Percentiles rank a stretch among this genome's conserved stretches.
These are phyloP conservation scores for Cyclina sinensis DNA, from an alignment of 1,140 invertebrate species.

Conservation along the genomic window DNA sequence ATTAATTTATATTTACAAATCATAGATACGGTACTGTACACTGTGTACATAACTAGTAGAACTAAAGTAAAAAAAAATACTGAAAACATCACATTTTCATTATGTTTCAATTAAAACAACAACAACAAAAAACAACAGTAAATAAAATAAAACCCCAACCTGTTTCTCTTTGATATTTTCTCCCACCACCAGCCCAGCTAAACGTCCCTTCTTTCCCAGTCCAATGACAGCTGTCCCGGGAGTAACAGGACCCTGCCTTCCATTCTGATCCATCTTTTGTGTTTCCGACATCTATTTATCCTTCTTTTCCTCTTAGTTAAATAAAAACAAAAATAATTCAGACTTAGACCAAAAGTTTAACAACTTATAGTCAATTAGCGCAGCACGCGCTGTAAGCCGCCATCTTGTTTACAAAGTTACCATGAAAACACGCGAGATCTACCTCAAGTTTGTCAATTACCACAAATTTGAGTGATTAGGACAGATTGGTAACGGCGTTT, in stretches of 20 bases:
- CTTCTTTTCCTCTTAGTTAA: no score
- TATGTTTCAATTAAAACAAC: no score
- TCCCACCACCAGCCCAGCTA: conserved; percentile 79
- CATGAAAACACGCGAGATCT: conserved; percentile 34
- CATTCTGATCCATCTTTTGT: background rate
- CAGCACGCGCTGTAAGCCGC: background rate
- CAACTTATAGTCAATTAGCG: background rate
- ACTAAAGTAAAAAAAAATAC: no score
- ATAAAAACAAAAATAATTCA: background rate
- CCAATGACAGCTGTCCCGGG: conserved; percentile 25
- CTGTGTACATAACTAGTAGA: no score
- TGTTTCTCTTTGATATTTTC: conserved; percentile 85
- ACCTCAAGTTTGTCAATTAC: background rate
- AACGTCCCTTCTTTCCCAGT: conserved; percentile 77
- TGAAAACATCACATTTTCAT: no score
- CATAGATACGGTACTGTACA: no score
- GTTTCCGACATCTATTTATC: background rate
- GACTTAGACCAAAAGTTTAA: background rate
- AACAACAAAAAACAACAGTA: no score
- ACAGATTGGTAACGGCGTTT: background rate
- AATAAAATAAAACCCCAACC: conserved; percentile 65
- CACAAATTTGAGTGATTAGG: conserved; percentile 19
- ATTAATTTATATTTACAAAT: no score
- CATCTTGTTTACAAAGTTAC: conserved; percentile 50
- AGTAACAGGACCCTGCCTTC: background rate